Base-by-base conservation (phyloP, 2,888 invertebrate genomes). In the Ennomos fuscantarius region DNA sequence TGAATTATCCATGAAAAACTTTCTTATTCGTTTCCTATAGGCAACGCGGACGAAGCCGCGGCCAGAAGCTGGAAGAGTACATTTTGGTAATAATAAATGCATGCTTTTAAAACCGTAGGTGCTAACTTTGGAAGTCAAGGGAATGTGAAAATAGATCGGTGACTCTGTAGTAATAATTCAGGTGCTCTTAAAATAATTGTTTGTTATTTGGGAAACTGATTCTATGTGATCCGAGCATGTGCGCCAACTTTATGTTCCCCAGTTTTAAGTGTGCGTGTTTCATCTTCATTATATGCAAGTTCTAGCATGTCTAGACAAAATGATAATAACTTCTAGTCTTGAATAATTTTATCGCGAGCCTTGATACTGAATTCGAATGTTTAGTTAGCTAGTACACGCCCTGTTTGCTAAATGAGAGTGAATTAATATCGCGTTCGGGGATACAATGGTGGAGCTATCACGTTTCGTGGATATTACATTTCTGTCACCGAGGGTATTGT, bases 341-440 rank as follows among this genome's bases (percentile, higher is more conserved):
- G 58, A 60, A 69, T 66, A 69, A 72, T 72, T 69, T 69, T 66
- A 76, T 66, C 55, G 61, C 47, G 37, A 68, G 58, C 53, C 56
- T 61, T 53, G 46, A 45, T 52, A 37, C 47, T 47, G 58, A 58
- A 58, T 49, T 39, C 40, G 56, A 66, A 63, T 60, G 67, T 47
- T 67, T 63, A 63, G 63, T 66, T 53, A 65, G 60, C 55, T 53
- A 63, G 60, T 63, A 63, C 64, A 62, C 54, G 65, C 41, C 47
- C 61, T 60, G 59, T 40, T 59, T 59, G 39, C 49, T 10, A 43
- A 60, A 60, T 66, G 65, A 67, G 55, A 54, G 60, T 12, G 44
- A 50, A 36, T 56, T 41, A 36, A 56, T 50, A 47, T 49, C 40
- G 43, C 47, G n/a, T 55, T 41, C 10, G 40, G 9, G 24, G 24